Evolutionary conservation across 1,140 invertebrate species (phyloP).

Genomic region (Philotrypesis tridentata): DNA sequence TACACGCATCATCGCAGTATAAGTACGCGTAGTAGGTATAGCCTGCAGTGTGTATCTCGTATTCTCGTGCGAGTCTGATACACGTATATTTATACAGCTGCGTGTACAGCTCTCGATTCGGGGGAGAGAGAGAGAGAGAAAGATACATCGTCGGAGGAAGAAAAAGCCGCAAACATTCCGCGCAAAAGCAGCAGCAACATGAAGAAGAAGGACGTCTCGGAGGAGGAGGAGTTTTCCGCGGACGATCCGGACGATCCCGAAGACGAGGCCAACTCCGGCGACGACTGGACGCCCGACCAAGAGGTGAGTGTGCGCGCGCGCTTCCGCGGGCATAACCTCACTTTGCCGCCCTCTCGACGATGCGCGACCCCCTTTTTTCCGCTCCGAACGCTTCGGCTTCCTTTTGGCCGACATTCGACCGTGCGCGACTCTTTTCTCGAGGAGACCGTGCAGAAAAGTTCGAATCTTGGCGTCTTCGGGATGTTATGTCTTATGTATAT

Average conservation of each 20-base stretch:
- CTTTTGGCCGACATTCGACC: too few relatives aligned
- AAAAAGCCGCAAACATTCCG: constrained; percentile 67
- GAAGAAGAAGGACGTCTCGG: constrained; percentile 71
- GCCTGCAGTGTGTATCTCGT: too few relatives aligned
- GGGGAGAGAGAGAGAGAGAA: too few relatives aligned
- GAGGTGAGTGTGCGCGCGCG: constrained; percentile 61
- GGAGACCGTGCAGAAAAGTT: too few relatives aligned
- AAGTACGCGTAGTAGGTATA: too few relatives aligned
- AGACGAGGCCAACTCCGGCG: constrained; percentile 67
- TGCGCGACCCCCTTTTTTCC: background rate
- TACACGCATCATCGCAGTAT: too few relatives aligned
- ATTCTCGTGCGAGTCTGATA: background rate
- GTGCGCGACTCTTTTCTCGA: too few relatives aligned
- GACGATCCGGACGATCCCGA: constrained; percentile 72
- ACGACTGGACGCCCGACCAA: constrained; percentile 69
- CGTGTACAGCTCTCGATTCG: too few relatives aligned
- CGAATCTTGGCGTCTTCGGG: too few relatives aligned
- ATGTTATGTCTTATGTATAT: too few relatives aligned
- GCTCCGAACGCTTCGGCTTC: too few relatives aligned
- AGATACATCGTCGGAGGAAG: too few relatives aligned
- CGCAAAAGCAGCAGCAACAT: constrained; percentile 63
- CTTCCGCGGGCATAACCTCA: constrained; percentile 35
- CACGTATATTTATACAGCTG: background rate
- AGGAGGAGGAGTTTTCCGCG: constrained; percentile 72
- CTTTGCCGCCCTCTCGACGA: background rate